Evolutionary conservation across 2,888 invertebrate species (phyloP), one percentile per base, ranked within the genome.

Genomic region (Mesochorus sp.): DNA sequence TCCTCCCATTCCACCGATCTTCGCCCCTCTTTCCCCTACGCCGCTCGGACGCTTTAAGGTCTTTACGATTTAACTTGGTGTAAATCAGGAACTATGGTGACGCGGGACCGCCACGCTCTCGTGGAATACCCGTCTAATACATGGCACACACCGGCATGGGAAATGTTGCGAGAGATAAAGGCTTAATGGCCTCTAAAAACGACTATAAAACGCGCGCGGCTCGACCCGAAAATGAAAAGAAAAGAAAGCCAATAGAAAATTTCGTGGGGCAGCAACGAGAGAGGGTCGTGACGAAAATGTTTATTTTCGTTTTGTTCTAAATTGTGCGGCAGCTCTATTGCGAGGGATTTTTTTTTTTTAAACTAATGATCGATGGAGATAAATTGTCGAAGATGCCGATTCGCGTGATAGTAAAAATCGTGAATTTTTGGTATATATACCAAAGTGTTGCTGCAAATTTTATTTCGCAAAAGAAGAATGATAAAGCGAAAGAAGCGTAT

Each of bases 81-180:
- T 79, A 75, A 79, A 79, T 67, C 71, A 79, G 66, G 26, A 79
- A 75, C 61, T 79, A 75, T 37, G 66, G 28, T 55, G 61, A 59
- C 53, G 59, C 31, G 66, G 42, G 4, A 26, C 10, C 55, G 39
- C 4, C 42, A 3, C 21, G 42, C 6, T 47, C 21, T 57, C 70
- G 28, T 61, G 68, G n/a, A 79, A 71, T 71, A 53, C 4, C 4
- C 73, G 31, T 34, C 61, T 47, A 55, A 71, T 49, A 47, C 47
- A 61, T 21, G 28, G 14, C 28, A 53, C 31, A 19, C 39, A 31
- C 44, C 17, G 37, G 55, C 51, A 37, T 37, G 61, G 53, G 49
- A 59, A 67, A 74, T 49, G 51, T 59, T 53, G 14, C 28, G 44
- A 24, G 57, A 73, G 74, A 74, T 78, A 66, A 70, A 74, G 57